Evolutionary conservation across 2,797 vertebrate genomes (phyloP).

Genomic region (Peromyscus nudipes): DNA sequence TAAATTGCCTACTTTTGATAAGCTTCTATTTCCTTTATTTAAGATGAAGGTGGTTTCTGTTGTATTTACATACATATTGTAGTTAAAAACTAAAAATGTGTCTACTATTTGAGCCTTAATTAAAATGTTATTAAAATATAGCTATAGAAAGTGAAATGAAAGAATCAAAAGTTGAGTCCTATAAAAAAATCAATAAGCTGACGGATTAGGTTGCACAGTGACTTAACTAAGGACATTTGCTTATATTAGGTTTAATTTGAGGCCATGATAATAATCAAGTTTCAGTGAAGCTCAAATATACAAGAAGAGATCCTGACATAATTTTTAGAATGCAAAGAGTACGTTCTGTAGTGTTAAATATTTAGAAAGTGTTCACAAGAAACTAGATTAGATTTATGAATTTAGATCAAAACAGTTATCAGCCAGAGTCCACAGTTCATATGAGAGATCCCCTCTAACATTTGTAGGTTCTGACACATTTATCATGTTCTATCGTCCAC

Average conservation of each 20-base stretch:
- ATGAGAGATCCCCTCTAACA: neutral
- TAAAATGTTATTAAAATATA: slow-evolving; percentile 20
- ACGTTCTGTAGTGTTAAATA: neutral
- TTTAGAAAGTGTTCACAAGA: neutral
- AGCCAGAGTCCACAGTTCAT: neutral
- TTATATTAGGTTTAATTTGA: slow-evolving; percentile 7
- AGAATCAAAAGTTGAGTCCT: neutral
- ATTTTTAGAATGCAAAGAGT: neutral
- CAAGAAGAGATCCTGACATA: neutral
- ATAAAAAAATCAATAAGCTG: neutral
- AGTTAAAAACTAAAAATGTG: slow-evolving; percentile 39
- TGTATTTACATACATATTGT: neutral
- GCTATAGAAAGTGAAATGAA: slow-evolving; percentile 8
- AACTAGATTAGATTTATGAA: neutral
- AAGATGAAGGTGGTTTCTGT: neutral
- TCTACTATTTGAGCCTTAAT: slow-evolving; percentile 37
- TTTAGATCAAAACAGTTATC: neutral
- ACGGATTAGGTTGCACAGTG: neutral
- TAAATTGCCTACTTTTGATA: slow-evolving; percentile 51
- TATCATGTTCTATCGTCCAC: neutral
- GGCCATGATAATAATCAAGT: neutral
- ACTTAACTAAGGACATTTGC: neutral
- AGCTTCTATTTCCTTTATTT: slow-evolving; percentile 35
- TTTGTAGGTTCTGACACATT: neutral
- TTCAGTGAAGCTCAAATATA: neutral